Percentiles rank a stretch among this genome's conserved stretches.
phyloP scores from a whole-genome alignment of 2,888 invertebrate genomes.

The Ormyrus pomaceus region DNA sequence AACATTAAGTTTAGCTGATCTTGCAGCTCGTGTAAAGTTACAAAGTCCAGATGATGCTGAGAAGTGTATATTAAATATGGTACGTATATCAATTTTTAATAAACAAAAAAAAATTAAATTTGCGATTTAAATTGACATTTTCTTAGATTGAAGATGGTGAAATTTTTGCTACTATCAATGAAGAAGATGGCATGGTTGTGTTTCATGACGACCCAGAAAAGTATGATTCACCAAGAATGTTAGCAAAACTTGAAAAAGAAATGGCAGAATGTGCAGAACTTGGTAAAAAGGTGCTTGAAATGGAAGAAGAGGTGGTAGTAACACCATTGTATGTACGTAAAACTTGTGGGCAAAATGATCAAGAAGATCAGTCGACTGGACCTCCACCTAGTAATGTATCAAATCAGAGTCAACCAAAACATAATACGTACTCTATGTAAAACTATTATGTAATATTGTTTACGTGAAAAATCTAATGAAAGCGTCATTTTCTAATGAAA shows the following conservation, averaged over 20 bases:
- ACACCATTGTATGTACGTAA: conserved; percentile 88
- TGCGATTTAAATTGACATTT: conserved; percentile 31
- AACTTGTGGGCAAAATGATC: conserved; percentile 75
- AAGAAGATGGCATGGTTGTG: conserved; percentile 98
- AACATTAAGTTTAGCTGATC: conserved; percentile 91
- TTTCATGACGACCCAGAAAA: conserved; percentile 97
- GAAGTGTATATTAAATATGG: conserved; percentile 96
- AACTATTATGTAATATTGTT: conserved; percentile 58
- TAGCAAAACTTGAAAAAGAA: conserved; percentile 90
- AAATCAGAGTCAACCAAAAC: conserved; percentile 72
- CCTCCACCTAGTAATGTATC: conserved; percentile 69
- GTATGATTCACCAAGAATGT: conserved; percentile 92
- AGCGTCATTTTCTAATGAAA: conserved; percentile 33
- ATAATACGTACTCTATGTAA: conserved; percentile 74
- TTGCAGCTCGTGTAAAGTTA: conserved; percentile 92
- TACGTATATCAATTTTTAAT: conserved; percentile 69
- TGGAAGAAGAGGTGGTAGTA: conserved; percentile 96
- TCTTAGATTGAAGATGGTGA: conserved; percentile 95
- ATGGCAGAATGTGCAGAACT: conserved; percentile 91
- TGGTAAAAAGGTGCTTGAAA: conserved; percentile 91
- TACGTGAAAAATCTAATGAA: conserved; percentile 27
- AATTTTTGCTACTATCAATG: conserved; percentile 97
- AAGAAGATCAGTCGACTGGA: conserved; percentile 71
- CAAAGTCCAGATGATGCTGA: conserved; percentile 92
- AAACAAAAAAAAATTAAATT: background rate